Conservation (phyloP, 2,113 vertebrate species). For the Strix aluco region DNA sequence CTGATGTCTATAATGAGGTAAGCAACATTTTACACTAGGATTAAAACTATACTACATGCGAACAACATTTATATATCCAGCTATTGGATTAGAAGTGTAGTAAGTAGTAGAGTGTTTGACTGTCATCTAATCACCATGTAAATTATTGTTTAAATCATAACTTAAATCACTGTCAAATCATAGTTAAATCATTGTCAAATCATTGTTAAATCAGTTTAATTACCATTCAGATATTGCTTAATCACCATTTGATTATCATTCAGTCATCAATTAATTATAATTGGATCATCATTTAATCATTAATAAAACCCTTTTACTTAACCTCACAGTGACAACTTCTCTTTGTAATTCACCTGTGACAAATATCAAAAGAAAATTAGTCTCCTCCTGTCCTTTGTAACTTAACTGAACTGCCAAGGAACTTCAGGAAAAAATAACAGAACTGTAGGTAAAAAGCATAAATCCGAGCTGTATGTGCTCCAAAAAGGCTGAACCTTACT, state of each 20-base stretch:
- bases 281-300: neutral
- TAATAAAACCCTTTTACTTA: neutral
- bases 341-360: neutral
- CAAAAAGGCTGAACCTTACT: neutral
- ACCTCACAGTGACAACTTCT: neutral
- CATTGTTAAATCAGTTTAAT: neutral
- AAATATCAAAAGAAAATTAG: neutral
- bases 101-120: neutral
- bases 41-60: neutral
- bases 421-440: neutral
- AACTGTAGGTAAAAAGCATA: neutral
- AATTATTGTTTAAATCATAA: neutral
- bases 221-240: neutral
- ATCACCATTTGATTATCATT: neutral
- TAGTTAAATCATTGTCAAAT: neutral
- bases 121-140: neutral
- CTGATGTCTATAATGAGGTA: fast-evolving
- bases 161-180: neutral
- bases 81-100: neutral
- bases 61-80: neutral
- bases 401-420: neutral
- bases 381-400: neutral
- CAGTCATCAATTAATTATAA: neutral
- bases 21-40: neutral
- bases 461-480: neutral